Conservation (phyloP, 2,113 vertebrate genomes). For the Synchiropus splendidus region DNA sequence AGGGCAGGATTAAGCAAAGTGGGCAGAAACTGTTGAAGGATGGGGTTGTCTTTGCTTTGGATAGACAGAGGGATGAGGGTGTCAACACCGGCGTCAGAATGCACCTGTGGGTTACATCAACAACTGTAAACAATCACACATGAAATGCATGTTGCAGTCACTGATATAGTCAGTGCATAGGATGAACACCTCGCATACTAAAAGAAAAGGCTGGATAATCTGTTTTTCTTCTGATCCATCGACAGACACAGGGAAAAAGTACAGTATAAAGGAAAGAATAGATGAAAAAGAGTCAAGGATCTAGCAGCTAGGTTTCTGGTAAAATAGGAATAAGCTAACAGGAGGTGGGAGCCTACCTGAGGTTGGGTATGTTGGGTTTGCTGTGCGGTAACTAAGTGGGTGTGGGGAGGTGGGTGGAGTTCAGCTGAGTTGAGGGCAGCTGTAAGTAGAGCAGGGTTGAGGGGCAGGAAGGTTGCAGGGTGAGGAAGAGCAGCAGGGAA, state of each 20-base stretch:
- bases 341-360: slow-evolving; percentile 50
- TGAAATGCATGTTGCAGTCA: too few species aligned
- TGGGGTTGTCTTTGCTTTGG: slow-evolving; percentile 63
- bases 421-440: slow-evolving; percentile 70
- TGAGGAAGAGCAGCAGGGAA: slow-evolving; percentile 62
- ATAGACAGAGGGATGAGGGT: slow-evolving; percentile 58
- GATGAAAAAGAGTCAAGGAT: too few species aligned
- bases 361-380: slow-evolving; percentile 57
- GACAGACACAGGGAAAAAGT: too few species aligned
- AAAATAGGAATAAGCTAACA: slow-evolving; percentile 15
- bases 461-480: slow-evolving; percentile 70
- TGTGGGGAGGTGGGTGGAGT: slow-evolving; percentile 49
- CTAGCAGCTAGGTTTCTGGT: too few species aligned
- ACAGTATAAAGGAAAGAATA: too few species aligned
- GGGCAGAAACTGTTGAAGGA: slow-evolving; percentile 67
- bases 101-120: slow-evolving; percentile 25
- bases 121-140: slow-evolving; percentile 6
- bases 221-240: too few species aligned
- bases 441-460: slow-evolving; percentile 73
- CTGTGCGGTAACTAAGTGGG: slow-evolving; percentile 51
- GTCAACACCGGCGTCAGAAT: slow-evolving; percentile 52
- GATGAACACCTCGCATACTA: too few species aligned
- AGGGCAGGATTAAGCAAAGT: slow-evolving; percentile 71
- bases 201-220: too few species aligned
- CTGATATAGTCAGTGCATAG: too few species aligned